Evolutionary conservation across 2,888 invertebrate species (phyloP), one percentile per base, ranked within the genome.

Genomic region (Coleophora flavipennella): DNA sequence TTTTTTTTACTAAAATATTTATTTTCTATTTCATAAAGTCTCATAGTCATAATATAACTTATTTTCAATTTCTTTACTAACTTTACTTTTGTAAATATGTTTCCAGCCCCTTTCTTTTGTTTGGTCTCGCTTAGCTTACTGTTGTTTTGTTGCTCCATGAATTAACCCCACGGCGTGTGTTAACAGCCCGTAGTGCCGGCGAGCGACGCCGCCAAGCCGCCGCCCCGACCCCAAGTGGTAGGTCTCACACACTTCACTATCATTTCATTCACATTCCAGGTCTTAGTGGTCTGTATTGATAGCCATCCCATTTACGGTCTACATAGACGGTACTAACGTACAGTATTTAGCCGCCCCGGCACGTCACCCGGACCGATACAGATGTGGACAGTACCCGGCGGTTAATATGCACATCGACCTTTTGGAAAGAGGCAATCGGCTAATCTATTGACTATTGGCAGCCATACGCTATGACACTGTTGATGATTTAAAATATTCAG

Each of bases 211-310:
- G 70, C 77, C 64, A 84, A 89, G 85, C 86, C 86, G 70, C 81
- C 87, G 70, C 79, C 84, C 75, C 88, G 89, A 68, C 87, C 88
- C 68, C 76, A 83, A 70, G 85, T 87, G 89, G 89, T 89, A 89
- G 81, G 89, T 88, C 64, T 72, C 62, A n/a, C 66, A 20, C 20
- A 20, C 20, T 20, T 20, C 20, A 20, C 6, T 20, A 20, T 67
- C 38, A 73, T 69, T 73, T 70, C 57, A 60, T 66, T 67, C 11
- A n/a, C 10, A n/a, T 29, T 29, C 29, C 10, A n/a, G 4, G 29
- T 10, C 20, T 20, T 20, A 20, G n/a, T n/a, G 6, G 20, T 20
- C 20, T 20, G 6, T 20, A 3, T 20, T 3, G 20, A 20, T 4
- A 20, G 20, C 20, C 3, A 20, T 6, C 6, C 6, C 20, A 20